phyloP scores from a whole-genome alignment of 2,797 vertebrate species.

The Pseudomugil tenellus region DNA sequence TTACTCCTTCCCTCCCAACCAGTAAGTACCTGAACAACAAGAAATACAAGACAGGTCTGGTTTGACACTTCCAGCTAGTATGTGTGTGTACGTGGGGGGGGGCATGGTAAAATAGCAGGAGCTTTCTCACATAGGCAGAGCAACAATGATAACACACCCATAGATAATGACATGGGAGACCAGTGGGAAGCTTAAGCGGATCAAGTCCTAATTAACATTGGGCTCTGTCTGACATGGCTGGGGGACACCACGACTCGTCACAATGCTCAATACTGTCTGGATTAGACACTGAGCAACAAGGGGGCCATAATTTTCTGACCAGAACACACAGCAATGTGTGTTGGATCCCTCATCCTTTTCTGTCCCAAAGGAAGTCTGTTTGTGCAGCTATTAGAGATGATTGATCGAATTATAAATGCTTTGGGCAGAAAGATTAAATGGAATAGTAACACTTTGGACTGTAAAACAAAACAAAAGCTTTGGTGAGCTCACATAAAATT shows the following conservation, averaged over 20 bases:
- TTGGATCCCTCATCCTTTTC: constrained; percentile 1
- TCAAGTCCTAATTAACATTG: constrained; percentile 78
- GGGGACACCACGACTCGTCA: constrained; percentile 45
- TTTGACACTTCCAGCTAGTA: constrained; percentile 19
- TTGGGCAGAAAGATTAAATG: not conserved
- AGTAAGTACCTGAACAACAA: constrained; percentile 45
- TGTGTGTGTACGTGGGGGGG: not conserved
- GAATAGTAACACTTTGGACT: not conserved
- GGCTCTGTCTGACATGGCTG: constrained; percentile 56
- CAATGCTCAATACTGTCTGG: constrained; percentile 56
- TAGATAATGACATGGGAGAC: constrained; percentile 68
- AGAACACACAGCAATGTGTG: constrained; percentile 1
- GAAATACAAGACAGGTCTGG: constrained; percentile 57
- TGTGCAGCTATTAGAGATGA: constrained; percentile 8
- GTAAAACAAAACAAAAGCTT: not conserved
- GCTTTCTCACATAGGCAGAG: constrained; percentile 39
- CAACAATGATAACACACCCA: constrained; percentile 46
- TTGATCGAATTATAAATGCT: not conserved
- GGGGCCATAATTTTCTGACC: constrained; percentile 13
- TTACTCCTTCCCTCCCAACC: not conserved
- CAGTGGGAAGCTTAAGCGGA: constrained; percentile 75
- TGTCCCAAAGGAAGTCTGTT: not conserved
- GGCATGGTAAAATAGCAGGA: constrained; percentile 36
- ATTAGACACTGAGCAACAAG: constrained; percentile 34
- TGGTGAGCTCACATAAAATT: not conserved